phyloP scores from a whole-genome alignment of 1,140 invertebrate species.

The Atopsyche davidsoni region DNA sequence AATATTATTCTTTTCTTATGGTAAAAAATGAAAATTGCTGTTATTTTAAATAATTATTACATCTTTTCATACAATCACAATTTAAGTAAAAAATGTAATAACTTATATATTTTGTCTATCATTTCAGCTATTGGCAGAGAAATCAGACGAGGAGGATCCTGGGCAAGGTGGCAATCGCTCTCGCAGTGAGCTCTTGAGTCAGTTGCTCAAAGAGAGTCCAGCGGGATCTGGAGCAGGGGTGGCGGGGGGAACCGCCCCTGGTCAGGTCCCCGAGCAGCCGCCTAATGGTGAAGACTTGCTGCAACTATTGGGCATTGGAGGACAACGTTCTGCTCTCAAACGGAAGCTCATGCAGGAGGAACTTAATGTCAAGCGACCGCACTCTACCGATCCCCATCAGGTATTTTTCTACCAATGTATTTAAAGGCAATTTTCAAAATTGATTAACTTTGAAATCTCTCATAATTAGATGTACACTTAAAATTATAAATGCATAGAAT shows the following conservation, averaged over 20 bases:
- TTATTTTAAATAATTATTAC: too few relatives aligned
- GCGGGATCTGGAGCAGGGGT: slow-evolving; percentile 37
- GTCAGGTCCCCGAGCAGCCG: too few relatives aligned
- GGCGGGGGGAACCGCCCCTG: slow-evolving; percentile 35
- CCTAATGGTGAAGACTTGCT: slow-evolving; percentile 20
- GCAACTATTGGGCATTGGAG: slow-evolving; percentile 18
- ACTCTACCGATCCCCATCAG: slow-evolving; percentile 45
- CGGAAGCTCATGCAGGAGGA: slow-evolving; percentile 29
- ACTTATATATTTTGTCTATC: too few relatives aligned
- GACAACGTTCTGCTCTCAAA: slow-evolving; percentile 24
- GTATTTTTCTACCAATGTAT: slow-evolving; percentile 19
- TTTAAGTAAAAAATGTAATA: too few relatives aligned
- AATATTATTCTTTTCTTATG: too few relatives aligned
- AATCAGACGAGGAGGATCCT: slow-evolving; percentile 71
- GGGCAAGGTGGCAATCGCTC: slow-evolving; percentile 56
- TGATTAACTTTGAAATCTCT: too few relatives aligned
- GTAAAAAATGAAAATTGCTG: too few relatives aligned
- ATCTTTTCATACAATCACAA: too few relatives aligned
- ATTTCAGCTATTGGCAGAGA: slow-evolving; percentile 75
- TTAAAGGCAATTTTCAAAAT: too few relatives aligned
- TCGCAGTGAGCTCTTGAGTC: slow-evolving; percentile 71
- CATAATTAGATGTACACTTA: background rate
- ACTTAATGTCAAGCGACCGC: slow-evolving; percentile 23
- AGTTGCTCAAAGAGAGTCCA: slow-evolving; percentile 64
- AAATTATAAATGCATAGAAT: background rate